A percentile compares a stretch with the other conserved stretches of the same genome.
Evolutionary conservation across 2,888 invertebrate genomes (phyloP).

Genomic region (Callinectes sapidus): DNA sequence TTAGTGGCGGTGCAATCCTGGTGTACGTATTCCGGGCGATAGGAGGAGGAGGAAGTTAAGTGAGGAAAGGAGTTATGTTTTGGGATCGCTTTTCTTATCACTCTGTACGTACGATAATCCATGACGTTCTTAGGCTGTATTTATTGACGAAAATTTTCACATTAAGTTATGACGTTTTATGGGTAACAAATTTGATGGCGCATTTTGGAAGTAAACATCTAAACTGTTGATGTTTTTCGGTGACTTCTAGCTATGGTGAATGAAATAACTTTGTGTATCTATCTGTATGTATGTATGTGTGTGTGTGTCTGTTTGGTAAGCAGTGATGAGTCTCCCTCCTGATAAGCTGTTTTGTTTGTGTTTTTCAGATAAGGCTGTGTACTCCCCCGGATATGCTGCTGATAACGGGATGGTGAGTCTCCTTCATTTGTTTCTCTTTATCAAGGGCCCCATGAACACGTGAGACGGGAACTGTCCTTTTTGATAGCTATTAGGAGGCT

Average conservation of each 20-base stretch:
- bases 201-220: too few relatives aligned
- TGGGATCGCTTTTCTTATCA: too few relatives aligned
- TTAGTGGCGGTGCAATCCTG: too few relatives aligned
- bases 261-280: not conserved
- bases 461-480: not conserved
- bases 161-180: too few relatives aligned
- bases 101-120: too few relatives aligned
- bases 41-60: too few relatives aligned
- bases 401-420: slow-evolving; percentile 68
- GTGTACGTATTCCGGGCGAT: too few relatives aligned
- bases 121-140: too few relatives aligned
- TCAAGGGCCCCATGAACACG: not conserved
- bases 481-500: not conserved
- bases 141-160: too few relatives aligned
- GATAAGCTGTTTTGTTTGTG: slow-evolving; percentile 10
- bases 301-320: not conserved
- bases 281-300: not conserved
- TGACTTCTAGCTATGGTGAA: not conserved
- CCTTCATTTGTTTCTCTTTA: not conserved
- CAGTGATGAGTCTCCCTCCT: not conserved
- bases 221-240: too few relatives aligned
- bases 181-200: too few relatives aligned
- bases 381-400: slow-evolving; percentile 66
- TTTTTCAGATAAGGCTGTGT: slow-evolving; percentile 64
- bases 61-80: too few relatives aligned